These are phyloP conservation scores for Aphelocoma californica DNA, from an alignment of 2,797 vertebrate genomes.

Conservation along the genomic window DNA sequence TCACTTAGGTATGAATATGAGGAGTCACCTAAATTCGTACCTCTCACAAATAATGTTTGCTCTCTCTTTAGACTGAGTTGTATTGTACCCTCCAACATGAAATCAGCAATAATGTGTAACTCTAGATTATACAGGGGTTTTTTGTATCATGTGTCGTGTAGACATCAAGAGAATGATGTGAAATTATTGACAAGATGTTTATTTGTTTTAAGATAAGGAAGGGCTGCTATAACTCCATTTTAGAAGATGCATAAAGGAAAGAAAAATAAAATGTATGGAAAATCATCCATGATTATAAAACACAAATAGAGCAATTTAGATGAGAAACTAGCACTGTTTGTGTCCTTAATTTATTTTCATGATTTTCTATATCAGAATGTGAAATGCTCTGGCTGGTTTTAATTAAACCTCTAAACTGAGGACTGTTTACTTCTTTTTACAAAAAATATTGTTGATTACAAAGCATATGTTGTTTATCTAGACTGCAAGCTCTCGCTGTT, in stretches of 20 bases:
- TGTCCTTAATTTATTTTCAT: neutral
- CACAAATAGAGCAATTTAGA: neutral
- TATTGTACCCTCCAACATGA: neutral
- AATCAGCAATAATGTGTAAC: neutral
- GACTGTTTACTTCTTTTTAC: neutral
- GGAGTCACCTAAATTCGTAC: neutral
- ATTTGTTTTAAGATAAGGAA: neutral
- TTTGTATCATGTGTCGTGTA: neutral
- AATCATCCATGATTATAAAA: neutral
- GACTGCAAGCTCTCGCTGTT: neutral
- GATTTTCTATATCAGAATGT: neutral
- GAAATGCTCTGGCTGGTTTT: neutral
- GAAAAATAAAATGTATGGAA: neutral
- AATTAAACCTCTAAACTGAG: slow-evolving; percentile 25
- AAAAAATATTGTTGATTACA: neutral
- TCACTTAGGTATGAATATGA: neutral
- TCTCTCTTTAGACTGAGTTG: neutral
- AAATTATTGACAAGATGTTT: neutral
- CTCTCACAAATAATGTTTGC: neutral
- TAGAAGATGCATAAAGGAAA: neutral
- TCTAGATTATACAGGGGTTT: neutral
- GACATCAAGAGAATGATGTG: neutral
- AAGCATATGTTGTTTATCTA: neutral
- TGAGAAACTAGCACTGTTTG: neutral
- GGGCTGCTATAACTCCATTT: neutral